Percentiles rank a stretch among this genome's conserved stretches.
These are phyloP conservation scores for Gortyna flavago DNA, from an alignment of 2,888 invertebrate genomes.

Conservation along the genomic window DNA sequence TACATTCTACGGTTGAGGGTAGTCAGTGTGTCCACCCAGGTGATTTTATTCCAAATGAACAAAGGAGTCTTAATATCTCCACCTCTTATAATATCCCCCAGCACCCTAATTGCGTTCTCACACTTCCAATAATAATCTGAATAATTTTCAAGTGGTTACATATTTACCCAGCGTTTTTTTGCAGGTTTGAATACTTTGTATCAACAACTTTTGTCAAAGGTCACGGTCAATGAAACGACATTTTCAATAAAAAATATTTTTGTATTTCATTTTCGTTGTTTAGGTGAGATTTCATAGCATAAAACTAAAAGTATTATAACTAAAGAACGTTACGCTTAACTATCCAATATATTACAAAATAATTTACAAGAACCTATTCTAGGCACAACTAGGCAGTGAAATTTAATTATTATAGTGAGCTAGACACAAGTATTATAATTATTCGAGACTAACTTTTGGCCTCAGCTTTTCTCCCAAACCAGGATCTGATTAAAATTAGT, in stretches of 20 bases:
- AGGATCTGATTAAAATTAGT: conserved; percentile 37
- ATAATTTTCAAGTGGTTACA: no score
- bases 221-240: conserved; percentile 68
- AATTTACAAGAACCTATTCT: conserved; percentile 79
- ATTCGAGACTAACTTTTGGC: conserved; percentile 53
- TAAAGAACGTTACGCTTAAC: conserved; percentile 68
- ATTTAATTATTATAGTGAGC: conserved; percentile 64
- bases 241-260: conserved; percentile 72
- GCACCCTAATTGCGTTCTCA: no score
- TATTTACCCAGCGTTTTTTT: no score
- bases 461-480: conserved; percentile 33
- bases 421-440: conserved; percentile 57
- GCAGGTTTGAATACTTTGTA: no score
- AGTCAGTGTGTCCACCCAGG: background rate
- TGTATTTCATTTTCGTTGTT: conserved; percentile 75
- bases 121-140: no score
- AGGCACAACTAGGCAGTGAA: conserved; percentile 82
- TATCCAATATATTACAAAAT: conserved; percentile 83
- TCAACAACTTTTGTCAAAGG: background rate
- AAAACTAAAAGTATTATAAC: conserved; percentile 72
- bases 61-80: background rate
- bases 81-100: background rate
- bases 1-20: background rate
- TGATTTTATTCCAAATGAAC: background rate
- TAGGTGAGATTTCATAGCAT: conserved; percentile 79